Evolutionary conservation across 2,888 invertebrate genomes (phyloP).

Genomic region (Monochamus alternatus): DNA sequence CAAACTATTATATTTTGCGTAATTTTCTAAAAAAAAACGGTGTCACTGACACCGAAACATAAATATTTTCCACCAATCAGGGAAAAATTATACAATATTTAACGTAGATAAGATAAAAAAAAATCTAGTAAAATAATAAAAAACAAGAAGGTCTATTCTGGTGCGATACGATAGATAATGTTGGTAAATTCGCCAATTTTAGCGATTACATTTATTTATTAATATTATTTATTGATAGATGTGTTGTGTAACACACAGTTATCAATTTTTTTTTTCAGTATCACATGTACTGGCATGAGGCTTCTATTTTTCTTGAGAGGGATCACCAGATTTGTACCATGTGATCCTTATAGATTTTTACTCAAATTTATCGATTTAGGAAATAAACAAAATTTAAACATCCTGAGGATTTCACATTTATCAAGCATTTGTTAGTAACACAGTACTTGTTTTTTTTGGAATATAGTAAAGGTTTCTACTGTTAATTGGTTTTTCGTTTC

Average conservation of each 20-base stretch:
- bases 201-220: conserved; percentile 23
- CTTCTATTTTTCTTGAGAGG: background rate
- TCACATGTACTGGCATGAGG: conserved; percentile 16
- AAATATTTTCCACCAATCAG: conserved; percentile 40
- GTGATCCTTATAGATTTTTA: background rate
- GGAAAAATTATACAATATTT: conserved; percentile 28
- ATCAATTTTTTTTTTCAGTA: conserved; percentile 8
- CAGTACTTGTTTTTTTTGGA: too few species aligned
- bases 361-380: too few species aligned
- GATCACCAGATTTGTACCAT: background rate
- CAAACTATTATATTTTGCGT: conserved; percentile 32
- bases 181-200: conserved; percentile 20
- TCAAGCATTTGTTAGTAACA: too few species aligned
- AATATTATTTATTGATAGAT: conserved; percentile 5
- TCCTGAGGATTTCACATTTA: too few species aligned
- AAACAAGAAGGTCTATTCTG: conserved; percentile 13
- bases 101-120: conserved; percentile 24
- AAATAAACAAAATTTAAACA: too few species aligned
- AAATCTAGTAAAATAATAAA: conserved; percentile 22
- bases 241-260: background rate
- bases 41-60: conserved; percentile 44
- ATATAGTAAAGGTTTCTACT: too few species aligned
- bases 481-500: too few species aligned
- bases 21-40: conserved; percentile 31
- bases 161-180: conserved; percentile 6